phyloP scores from a whole-genome alignment of 2,888 invertebrate species.

The Serrognathus titanus region DNA sequence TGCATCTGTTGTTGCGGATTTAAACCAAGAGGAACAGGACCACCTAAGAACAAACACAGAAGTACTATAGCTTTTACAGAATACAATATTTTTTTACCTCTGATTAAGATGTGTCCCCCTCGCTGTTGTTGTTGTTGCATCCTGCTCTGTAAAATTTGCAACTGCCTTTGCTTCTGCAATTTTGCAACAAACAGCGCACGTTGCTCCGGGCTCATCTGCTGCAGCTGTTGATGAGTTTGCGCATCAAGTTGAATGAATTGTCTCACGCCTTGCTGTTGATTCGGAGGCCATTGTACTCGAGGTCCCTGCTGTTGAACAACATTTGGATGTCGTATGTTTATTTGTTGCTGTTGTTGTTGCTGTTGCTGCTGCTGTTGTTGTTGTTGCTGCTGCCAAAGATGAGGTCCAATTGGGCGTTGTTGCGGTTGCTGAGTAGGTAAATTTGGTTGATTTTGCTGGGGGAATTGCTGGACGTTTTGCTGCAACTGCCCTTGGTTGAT shows the following conservation, averaged over 20 bases:
- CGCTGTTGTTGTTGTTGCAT: constrained; percentile 49
- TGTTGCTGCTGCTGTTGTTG: constrained; percentile 53
- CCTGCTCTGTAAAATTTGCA: constrained; percentile 50
- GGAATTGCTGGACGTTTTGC: constrained; percentile 3
- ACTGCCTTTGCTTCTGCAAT: constrained; percentile 62
- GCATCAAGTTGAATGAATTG: constrained; percentile 80
- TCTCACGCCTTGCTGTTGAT: constrained; percentile 41
- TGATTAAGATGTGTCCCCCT: constrained; percentile 43
- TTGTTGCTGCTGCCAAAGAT: constrained; percentile 38
- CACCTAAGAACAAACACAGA: constrained; percentile 28
- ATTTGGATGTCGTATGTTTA: constrained; percentile 50
- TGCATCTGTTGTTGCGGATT: constrained; percentile 48
- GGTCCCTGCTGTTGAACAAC: constrained; percentile 39
- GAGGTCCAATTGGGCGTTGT: constrained; percentile 4
- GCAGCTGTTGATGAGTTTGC: constrained; percentile 77
- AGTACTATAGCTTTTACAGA: neutral
- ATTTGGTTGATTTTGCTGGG: constrained; percentile 15
- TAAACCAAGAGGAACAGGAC: constrained; percentile 45
- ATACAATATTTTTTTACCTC: constrained; percentile 29
- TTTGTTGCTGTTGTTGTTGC: constrained; percentile 40
- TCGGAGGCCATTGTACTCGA: constrained; percentile 39
- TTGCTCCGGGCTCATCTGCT: constrained; percentile 77
- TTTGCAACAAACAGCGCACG: constrained; percentile 77
- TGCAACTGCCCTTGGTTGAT: neutral
- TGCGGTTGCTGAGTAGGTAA: neutral